Evolutionary conservation across 2,888 invertebrate genomes (phyloP), one percentile per base, ranked within the genome.

Genomic region (Tipula confusa): DNA sequence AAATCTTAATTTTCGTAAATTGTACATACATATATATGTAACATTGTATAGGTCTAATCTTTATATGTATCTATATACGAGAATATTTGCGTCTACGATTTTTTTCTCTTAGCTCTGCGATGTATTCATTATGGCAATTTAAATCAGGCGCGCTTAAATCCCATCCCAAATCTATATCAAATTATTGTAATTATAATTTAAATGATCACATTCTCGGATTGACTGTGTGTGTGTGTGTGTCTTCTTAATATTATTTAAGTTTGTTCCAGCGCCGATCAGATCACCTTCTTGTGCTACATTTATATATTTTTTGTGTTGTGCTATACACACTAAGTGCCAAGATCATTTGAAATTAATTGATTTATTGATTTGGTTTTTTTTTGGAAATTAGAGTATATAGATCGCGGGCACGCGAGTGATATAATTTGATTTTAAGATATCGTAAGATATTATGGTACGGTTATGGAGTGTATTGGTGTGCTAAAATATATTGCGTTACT

Each of bases 141-240:
- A 64, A 24, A 64, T 11, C 18, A 24, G 64, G 24, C 64, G 64
- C 24, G 64, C 64, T 64, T 24, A 9, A 11, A 64, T 64, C 64
- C 64, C 64, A 64, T 64, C 64, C 64, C 64, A 64, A 64, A 64
- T 64, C 64, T 64, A 64, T 64, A 64, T 24, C 64, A 64, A 64
- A 64, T 64, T 64, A 64, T 64, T 64, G 64, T 64, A 64, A 64
- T 64, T 64, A 64, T 64, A 64, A 64, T 64, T 64, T 64, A 64
- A 64, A 64, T 9, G 64, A 64, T 64, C 64, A 7, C 43, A 15
- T n/a, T 43, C 4, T 43, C 43, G 9, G 24, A 9, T n/a, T n/a
- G 2, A n/a, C n/a, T 43, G 15, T 43, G 43, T 43, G 43, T 43
- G 64, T 64, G 24, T 64, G 64, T 64, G 24, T 24, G 24, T 64